These are phyloP conservation scores for Furnarius figulus DNA, from an alignment of 2,113 vertebrate genomes.

Conservation along the genomic window DNA sequence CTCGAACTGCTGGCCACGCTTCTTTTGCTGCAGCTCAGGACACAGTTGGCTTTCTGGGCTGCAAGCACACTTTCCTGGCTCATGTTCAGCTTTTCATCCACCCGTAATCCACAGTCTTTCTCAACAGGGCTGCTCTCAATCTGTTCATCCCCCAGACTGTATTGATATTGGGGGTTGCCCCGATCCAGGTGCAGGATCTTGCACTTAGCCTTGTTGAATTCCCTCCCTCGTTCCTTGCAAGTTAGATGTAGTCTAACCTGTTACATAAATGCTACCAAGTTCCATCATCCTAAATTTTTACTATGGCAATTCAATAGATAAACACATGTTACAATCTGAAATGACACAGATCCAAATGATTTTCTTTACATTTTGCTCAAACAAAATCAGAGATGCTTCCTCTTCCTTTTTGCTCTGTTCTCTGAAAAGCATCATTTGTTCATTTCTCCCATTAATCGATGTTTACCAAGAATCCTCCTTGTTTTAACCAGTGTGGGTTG, in stretches of 20 bases:
- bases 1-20: rapidly evolving
- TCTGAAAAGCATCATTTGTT: background rate
- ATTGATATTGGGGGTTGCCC: background rate
- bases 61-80: rapidly evolving
- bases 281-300: background rate
- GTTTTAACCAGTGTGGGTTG: background rate
- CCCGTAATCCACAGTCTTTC: background rate
- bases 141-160: background rate
- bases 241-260: background rate
- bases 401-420: background rate
- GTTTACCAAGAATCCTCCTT: background rate
- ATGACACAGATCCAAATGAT: background rate
- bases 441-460: background rate
- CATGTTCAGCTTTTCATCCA: background rate
- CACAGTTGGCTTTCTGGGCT: background rate
- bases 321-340: background rate
- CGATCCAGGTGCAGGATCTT: rapidly evolving
- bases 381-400: background rate
- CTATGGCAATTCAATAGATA: background rate
- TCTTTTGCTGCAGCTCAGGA: background rate
- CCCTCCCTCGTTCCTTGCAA: background rate
- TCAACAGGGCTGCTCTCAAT: background rate
- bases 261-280: background rate
- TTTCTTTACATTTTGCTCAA: background rate
- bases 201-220: background rate